Evolutionary conservation across 2,888 invertebrate species (phyloP), one percentile per base, ranked within the genome.

Genomic region (Oxytorus armatus): DNA sequence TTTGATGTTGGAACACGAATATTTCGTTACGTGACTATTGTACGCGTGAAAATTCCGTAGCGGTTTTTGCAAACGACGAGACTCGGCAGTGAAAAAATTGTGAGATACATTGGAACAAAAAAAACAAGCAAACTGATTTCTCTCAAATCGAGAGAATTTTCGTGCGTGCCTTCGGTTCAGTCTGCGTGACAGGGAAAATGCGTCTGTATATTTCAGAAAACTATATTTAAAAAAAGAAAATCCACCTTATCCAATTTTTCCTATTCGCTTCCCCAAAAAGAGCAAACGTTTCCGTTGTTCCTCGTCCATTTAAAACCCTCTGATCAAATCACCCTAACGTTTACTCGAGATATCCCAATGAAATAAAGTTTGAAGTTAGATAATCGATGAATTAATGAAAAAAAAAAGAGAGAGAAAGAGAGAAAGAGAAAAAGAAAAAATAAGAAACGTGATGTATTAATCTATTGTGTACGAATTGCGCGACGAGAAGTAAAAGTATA

Each of bases 301-400:
- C 14, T 44, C 53, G 5, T 53, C 25, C 29, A 16, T 53, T 29
- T 55, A 39, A 16, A 53, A 16, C 7, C 55, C 65, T 65, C 51
- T 7, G 18, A 16, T 8, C 55, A 59, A 11, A 55, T 80, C 49
- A 16, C 44, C 44, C 16, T 16, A n/a, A 42, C n/a, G 18, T 68
- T 68, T 49, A 51, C 72, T 69, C 49, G 49, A 63, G 51, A 66
- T n/a, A n/a, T 61, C 61, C 61, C 39, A 68, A 29, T 49, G 7
- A 16, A 39, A 39, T 25, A 47, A n/a, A 61, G 33, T 73, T 77
- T 77, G 66, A 21, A 49, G 66, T 75, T 76, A 65, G 73, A 80
- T 77, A 74, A 80, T 77, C 80, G 73, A 80, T 80, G 80, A 77
- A 77, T 77, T 68, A 55, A 55, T 29, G 29, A 10, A 29, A 53